Evolutionary conservation across 2,888 invertebrate species (phyloP).

Genomic region (Oscheius sp.): DNA sequence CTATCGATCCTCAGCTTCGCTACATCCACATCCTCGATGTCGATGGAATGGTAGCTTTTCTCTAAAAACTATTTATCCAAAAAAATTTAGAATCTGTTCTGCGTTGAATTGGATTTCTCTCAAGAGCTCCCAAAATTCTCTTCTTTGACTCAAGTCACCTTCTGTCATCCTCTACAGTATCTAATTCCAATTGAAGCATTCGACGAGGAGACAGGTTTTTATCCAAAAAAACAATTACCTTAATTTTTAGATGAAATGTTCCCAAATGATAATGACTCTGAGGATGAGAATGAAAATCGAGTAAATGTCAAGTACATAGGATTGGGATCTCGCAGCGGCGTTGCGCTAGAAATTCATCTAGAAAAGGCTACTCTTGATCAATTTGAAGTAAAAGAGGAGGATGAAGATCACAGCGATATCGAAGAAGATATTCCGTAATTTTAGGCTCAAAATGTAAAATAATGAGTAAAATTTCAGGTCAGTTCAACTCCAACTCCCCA

Average conservation of each 20-base stretch:
- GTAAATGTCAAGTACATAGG: constrained; percentile 3
- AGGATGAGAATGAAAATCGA: neutral
- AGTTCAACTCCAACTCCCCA: constrained; percentile 2
- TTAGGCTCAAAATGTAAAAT: neutral
- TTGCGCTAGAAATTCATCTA: constrained; percentile 4
- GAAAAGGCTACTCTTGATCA: neutral
- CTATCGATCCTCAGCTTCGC: constrained; percentile 30
- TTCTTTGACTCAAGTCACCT: constrained; percentile 48
- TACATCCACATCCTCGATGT: constrained; percentile 83
- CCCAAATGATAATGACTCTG: constrained; percentile 15
- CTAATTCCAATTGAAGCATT: constrained; percentile 24
- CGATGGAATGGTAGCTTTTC: constrained; percentile 81
- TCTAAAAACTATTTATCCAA: no score
- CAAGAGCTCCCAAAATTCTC: constrained; percentile 35
- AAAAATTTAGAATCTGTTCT: constrained; percentile 78
- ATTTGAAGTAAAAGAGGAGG: constrained; percentile 13
- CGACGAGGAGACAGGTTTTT: constrained; percentile 18
- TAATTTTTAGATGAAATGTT: constrained; percentile 18
- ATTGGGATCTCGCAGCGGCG: constrained; percentile 25
- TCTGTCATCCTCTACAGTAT: constrained; percentile 42
- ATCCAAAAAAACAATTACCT: neutral
- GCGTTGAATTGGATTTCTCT: constrained; percentile 74
- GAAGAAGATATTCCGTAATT: neutral
- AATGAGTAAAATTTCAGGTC: constrained; percentile 1
- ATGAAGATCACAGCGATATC: neutral